phyloP scores from a whole-genome alignment of 2,888 invertebrate genomes.

The Tricholauxania praeusta region DNA sequence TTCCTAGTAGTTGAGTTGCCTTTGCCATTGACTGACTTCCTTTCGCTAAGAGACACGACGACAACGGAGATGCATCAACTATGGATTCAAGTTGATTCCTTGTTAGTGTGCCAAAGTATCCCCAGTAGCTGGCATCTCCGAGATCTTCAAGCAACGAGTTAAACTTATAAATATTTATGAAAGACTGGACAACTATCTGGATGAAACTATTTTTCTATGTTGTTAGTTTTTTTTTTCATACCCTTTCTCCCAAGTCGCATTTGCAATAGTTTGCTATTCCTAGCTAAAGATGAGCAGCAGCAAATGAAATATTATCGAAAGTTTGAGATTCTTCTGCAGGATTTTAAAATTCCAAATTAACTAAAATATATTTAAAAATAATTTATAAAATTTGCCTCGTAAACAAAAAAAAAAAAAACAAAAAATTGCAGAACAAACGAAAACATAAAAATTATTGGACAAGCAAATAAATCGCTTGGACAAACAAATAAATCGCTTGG shows the following conservation, averaged over 20 bases:
- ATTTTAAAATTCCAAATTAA: too few relatives aligned
- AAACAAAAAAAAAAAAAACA: too few relatives aligned
- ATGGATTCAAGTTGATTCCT: neutral
- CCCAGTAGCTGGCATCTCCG: neutral
- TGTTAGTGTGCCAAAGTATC: conserved; percentile 1
- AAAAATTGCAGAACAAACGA: too few relatives aligned
- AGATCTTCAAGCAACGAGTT: conserved; percentile 17
- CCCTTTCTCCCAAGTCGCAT: neutral
- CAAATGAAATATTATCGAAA: too few relatives aligned
- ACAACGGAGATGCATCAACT: neutral
- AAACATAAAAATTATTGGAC: too few relatives aligned
- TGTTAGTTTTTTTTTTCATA: conserved; percentile 1
- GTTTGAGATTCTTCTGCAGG: too few relatives aligned
- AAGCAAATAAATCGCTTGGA: too few relatives aligned
- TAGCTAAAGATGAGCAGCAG: too few relatives aligned
- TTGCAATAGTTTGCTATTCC: too few relatives aligned
- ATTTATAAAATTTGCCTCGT: too few relatives aligned
- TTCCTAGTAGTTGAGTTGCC: neutral
- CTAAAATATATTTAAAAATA: too few relatives aligned
- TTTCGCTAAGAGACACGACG: neutral
- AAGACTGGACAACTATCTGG: conserved; percentile 28
- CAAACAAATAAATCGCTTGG: too few relatives aligned
- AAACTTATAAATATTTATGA: conserved; percentile 40
- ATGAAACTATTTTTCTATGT: conserved; percentile 5
- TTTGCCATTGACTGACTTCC: neutral